These are phyloP conservation scores for Danio kyathit DNA, from an alignment of 2,797 vertebrate species.

Conservation along the genomic window DNA sequence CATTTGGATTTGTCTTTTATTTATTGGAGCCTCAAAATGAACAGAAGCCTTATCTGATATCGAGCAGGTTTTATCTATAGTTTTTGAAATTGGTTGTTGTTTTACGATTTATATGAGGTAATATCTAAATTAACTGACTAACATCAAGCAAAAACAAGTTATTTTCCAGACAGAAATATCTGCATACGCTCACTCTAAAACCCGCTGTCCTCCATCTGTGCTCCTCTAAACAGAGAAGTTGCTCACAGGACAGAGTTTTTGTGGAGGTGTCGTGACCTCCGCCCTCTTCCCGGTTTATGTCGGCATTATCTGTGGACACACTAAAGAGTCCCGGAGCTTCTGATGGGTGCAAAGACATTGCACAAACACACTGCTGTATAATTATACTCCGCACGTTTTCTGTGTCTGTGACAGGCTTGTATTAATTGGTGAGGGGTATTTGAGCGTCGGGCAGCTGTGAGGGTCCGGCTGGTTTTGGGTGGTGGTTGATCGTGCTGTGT, in stretches of 20 bases:
- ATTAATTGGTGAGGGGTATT: conserved; percentile 36
- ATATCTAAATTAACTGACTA: too few relatives aligned
- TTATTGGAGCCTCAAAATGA: too few relatives aligned
- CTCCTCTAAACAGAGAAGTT: conserved; percentile 30
- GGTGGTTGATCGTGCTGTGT: conserved; percentile 51
- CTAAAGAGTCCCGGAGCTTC: neutral
- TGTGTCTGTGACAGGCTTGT: neutral
- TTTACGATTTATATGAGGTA: too few relatives aligned
- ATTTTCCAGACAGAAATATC: too few relatives aligned
- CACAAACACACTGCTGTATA: neutral
- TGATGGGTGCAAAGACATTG: neutral
- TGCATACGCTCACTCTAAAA: too few relatives aligned
- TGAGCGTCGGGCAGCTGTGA: conserved; percentile 27
- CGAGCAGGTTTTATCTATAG: too few relatives aligned
- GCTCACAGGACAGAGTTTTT: conserved; percentile 3
- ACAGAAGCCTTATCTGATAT: too few relatives aligned
- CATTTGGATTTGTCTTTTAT: too few relatives aligned
- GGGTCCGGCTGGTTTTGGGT: conserved; percentile 67
- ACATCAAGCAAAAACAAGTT: too few relatives aligned
- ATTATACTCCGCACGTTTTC: conserved; percentile 34
- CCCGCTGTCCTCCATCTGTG: too few relatives aligned
- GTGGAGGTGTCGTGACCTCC: neutral
- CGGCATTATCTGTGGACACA: conserved; percentile 27
- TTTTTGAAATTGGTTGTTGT: too few relatives aligned
- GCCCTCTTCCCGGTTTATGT: neutral